These are phyloP conservation scores for Brachionus rotundiformis DNA, from an alignment of 1,140 invertebrate species.

Conservation along the genomic window DNA sequence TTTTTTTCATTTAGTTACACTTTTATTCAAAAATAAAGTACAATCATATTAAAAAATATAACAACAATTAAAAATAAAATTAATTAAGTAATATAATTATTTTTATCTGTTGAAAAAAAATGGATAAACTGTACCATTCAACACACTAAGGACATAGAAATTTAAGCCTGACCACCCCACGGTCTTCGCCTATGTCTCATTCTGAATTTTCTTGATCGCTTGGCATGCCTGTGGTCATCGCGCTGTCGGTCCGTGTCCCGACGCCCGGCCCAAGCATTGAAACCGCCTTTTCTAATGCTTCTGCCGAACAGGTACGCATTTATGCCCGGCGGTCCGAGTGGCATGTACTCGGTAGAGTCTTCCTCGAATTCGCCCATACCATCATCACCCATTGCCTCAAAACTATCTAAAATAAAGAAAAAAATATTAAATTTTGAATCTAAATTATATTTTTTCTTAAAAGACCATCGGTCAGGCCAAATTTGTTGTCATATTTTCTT, in stretches of 20 bases:
- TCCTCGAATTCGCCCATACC: neutral
- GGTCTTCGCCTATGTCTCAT: slow-evolving; percentile 44
- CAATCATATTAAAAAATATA: neutral
- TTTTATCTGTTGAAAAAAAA: neutral
- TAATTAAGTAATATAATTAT: neutral
- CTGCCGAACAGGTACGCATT: slow-evolving; percentile 20
- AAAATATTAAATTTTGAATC: neutral
- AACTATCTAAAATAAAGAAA: slow-evolving; percentile 8
- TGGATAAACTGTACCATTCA: neutral
- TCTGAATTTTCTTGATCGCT: slow-evolving; percentile 14
- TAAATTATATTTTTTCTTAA: neutral
- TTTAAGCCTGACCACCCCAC: slow-evolving; percentile 14
- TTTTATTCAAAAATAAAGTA: neutral
- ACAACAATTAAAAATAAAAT: slow-evolving; percentile 16
- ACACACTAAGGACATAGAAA: neutral
- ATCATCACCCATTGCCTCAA: neutral
- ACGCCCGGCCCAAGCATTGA: slow-evolving; percentile 50
- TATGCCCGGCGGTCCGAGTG: slow-evolving; percentile 18
- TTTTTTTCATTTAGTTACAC: neutral
- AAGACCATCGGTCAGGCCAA: slow-evolving; percentile 7
- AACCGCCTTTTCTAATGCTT: slow-evolving; percentile 41
- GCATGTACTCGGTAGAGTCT: slow-evolving; percentile 9
- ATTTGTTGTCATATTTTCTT: neutral
- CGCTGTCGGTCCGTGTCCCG: neutral
- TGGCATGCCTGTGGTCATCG: neutral